Percentiles rank a stretch among this genome's conserved stretches.
phyloP scores from a whole-genome alignment of 1,140 invertebrate species.

The Trialeurodes vaporariorum region DNA sequence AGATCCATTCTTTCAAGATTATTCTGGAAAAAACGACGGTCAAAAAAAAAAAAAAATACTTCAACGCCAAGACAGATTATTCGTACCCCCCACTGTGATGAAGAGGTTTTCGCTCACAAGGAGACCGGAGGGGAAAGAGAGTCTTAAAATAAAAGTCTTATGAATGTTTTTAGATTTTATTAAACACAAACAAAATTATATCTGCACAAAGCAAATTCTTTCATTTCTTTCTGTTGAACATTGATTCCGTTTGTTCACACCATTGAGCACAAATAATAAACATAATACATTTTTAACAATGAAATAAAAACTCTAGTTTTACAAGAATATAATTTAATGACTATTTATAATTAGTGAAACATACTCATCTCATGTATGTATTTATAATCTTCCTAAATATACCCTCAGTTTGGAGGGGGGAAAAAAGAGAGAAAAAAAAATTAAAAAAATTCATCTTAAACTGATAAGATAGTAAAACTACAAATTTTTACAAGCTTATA shows the following conservation, averaged over 20 bases:
- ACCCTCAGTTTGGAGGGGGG: background rate
- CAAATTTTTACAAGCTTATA: background rate
- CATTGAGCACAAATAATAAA: background rate
- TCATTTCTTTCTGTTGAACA: background rate
- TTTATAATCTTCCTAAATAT: background rate
- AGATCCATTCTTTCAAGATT: too few species aligned
- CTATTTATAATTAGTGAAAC: background rate
- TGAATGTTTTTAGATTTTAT: background rate
- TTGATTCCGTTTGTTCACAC: background rate
- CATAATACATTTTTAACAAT: background rate
- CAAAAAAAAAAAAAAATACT: too few species aligned
- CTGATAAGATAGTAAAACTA: background rate
- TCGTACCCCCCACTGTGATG: too few species aligned
- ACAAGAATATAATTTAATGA: background rate
- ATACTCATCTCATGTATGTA: background rate
- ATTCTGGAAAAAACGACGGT: too few species aligned
- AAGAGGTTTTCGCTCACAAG: too few species aligned
- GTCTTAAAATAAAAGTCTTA: too few species aligned
- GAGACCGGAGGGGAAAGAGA: too few species aligned
- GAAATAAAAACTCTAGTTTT: background rate
- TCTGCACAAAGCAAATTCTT: background rate
- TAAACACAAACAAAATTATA: background rate
- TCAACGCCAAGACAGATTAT: too few species aligned
- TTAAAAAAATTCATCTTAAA: background rate
- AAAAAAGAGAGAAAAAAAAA: too few species aligned